Conservation (phyloP, 2,797 vertebrate genomes). For the Masticophis lateralis region DNA sequence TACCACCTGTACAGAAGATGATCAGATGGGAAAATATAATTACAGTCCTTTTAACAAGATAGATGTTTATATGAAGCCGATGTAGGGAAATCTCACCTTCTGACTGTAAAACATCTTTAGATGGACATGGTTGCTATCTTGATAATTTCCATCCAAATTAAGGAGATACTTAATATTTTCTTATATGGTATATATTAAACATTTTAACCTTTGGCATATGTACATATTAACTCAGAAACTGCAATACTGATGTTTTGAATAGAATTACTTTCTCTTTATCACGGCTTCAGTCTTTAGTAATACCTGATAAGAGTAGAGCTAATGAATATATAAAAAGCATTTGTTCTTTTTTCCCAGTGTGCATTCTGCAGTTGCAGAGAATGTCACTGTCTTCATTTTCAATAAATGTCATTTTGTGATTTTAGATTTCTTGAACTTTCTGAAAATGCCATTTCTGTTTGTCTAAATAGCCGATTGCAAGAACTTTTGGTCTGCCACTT, state of each 20-base stretch:
- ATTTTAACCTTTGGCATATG: neutral
- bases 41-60: neutral
- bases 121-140: neutral
- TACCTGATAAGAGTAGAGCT: neutral
- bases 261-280: neutral
- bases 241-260: neutral
- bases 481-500: neutral
- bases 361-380: neutral
- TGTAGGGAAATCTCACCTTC: neutral
- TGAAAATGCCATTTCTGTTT: neutral
- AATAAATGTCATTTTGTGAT: slow-evolving; percentile 2
- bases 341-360: neutral
- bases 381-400: neutral
- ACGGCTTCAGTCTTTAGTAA: neutral
- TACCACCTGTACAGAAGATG: neutral
- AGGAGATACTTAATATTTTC: neutral
- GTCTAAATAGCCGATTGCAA: slow-evolving; percentile 3
- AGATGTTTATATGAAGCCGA: neutral
- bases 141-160: neutral
- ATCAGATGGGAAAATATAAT: neutral
- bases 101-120: neutral
- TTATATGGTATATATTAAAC: neutral
- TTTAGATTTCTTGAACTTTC: slow-evolving; percentile 18
- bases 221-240: neutral
- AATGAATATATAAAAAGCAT: neutral